phyloP scores from a whole-genome alignment of 2,797 vertebrate genomes.

The Anas acuta region DNA sequence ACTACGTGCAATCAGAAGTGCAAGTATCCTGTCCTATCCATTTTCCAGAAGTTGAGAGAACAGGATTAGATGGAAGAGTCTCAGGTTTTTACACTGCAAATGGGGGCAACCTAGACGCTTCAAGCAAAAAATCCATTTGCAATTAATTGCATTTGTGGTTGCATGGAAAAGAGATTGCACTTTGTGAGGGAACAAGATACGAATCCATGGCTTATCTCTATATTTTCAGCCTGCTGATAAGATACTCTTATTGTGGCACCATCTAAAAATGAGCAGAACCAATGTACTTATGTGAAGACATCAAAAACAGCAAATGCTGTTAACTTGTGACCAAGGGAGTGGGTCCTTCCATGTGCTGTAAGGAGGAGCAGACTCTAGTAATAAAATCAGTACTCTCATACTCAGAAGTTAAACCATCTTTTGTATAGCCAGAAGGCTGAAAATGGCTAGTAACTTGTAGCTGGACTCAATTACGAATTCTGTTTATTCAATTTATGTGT shows the following conservation, averaged over 20 bases:
- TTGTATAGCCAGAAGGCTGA: background rate
- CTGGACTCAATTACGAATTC: background rate
- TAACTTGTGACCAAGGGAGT: background rate
- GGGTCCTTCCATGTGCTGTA: background rate
- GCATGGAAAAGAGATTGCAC: background rate
- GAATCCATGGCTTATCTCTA: background rate
- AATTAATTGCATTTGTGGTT: background rate
- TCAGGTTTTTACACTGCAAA: background rate
- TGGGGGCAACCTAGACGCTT: background rate
- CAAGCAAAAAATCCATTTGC: background rate
- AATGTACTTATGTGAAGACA: background rate
- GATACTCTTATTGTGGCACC: background rate
- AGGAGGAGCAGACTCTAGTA: background rate
- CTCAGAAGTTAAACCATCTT: background rate
- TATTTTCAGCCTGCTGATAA: background rate
- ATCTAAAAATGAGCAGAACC: background rate
- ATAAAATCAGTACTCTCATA: background rate
- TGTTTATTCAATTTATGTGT: slow-evolving; percentile 25
- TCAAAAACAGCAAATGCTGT: background rate
- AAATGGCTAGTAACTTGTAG: background rate
- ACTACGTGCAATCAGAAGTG: background rate
- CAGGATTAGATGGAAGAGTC: background rate
- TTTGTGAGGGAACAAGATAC: background rate
- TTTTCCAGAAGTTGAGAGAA: background rate
- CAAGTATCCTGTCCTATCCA: slow-evolving; percentile 15